Conservation (phyloP, 2,888 invertebrate species). For the Aleiodes alternator region DNA sequence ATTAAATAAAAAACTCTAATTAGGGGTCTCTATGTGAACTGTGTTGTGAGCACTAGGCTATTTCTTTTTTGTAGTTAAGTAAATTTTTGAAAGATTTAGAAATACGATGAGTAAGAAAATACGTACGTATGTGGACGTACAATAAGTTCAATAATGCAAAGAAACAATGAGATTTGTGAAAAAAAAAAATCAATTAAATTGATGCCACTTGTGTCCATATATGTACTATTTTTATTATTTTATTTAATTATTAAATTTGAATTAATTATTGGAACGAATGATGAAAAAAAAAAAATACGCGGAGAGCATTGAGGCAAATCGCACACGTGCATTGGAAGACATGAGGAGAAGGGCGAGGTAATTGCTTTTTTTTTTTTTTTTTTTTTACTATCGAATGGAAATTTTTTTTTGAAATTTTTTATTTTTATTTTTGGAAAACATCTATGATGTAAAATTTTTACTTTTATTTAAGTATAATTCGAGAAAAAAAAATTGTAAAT, state of each 20-base stretch:
- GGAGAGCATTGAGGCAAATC: conserved; percentile 13
- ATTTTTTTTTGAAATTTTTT: no score
- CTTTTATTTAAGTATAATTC: no score
- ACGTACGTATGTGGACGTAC: conserved; percentile 33
- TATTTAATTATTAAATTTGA: conserved; percentile 31
- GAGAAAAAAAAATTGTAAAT: no score
- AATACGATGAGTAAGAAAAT: conserved; percentile 22
- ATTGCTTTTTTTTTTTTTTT: no score
- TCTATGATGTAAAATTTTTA: no score
- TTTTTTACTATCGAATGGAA: no score
- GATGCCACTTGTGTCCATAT: conserved; percentile 36
- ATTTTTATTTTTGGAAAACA: no score
- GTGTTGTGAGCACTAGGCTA: conserved; percentile 69
- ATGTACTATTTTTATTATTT: conserved; percentile 42
- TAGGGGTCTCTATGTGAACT: conserved; percentile 62
- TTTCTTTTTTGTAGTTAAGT: conserved; percentile 63
- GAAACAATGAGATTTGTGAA: neutral
- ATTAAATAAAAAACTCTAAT: conserved; percentile 54
- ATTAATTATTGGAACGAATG: conserved; percentile 27
- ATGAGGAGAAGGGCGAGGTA: conserved; percentile 25
- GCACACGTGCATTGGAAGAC: conserved; percentile 10
- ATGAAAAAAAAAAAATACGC: conserved; percentile 5
- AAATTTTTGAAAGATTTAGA: conserved; percentile 59
- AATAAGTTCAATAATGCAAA: conserved; percentile 19
- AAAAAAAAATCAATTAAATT: neutral